Evolutionary conservation across 2,888 invertebrate species (phyloP), one percentile per base, ranked within the genome.

Genomic region (Machimus rusticus): DNA sequence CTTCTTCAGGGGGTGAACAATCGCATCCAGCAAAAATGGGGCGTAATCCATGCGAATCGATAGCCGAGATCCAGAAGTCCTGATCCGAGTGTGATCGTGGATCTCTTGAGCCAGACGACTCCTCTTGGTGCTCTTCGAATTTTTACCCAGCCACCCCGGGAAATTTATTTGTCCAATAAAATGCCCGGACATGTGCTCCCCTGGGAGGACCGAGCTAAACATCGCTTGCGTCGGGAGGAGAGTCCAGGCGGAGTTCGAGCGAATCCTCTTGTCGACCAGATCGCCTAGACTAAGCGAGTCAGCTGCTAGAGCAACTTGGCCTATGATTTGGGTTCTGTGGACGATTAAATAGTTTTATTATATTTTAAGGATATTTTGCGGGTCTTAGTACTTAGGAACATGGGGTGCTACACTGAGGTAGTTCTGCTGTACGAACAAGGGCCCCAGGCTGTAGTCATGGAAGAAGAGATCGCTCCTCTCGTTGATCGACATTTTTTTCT

Each of bases 371-470:
- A 0, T 39, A n/a, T 3, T 23, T 19, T 39, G n/a, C 28, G 31
- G 85, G 39, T 37, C 8, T 19, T 87, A 92, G 93, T 93, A 96
- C 96, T 94, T 95, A 37, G 96, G 95, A 88, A 95, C 95, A 88
- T 95, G 94, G 0, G 98, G 98, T n/a, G 93, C 92, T 1, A 97
- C 97, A 89, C 94, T 94, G 23, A 97, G 93, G 93, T 99, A 99
- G 93, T 99, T 99, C 92, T 99, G 99, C 90, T 99, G 99, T 0
- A 99, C 98, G 93, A 99, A 99, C 16, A 99, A 94, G 1, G 99
- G 98, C n/a, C 96, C 96, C 89, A 99, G 94, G 90, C 96, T 98
- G 93, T 99, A 99, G 94, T 99, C 99, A 91, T 97, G 96, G 93
- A 99, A 99, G 93, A 99, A 99, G 87, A 99, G 93, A 91, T 97